phyloP scores from a whole-genome alignment of 2,113 vertebrate species.

The Alces alces region DNA sequence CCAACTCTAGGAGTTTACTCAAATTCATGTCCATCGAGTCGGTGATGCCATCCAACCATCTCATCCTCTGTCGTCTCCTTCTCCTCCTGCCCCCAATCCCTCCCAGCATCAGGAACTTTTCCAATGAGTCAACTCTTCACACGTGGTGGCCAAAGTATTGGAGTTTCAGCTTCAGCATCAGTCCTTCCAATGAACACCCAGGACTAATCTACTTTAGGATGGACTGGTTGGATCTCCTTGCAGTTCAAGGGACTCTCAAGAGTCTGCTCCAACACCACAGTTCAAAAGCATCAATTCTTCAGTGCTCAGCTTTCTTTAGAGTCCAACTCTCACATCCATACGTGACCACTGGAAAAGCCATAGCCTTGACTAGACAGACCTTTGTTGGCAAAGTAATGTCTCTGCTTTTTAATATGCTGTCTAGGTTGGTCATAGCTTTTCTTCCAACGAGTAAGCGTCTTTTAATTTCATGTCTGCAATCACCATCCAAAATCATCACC shows the following conservation, averaged over 20 bases:
- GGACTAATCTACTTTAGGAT: background rate
- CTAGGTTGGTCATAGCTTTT: background rate
- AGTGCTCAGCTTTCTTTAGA: rapidly evolving
- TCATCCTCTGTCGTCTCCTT: background rate
- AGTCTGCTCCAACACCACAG: background rate
- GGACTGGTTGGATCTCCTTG: background rate
- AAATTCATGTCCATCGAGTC: background rate
- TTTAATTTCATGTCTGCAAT: background rate
- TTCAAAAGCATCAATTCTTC: background rate
- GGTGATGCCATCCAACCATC: background rate
- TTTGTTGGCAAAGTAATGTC: background rate
- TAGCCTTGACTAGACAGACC: rapidly evolving
- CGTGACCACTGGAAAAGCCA: background rate
- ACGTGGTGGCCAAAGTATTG: background rate
- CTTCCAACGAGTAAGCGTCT: rapidly evolving
- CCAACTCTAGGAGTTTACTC: background rate
- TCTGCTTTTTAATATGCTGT: background rate
- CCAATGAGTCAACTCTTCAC: background rate
- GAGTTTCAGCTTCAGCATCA: background rate
- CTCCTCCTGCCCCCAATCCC: background rate
- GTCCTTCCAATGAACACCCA: background rate
- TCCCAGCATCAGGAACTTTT: background rate
- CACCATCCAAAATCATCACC: too few relatives aligned
- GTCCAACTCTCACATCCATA: background rate
- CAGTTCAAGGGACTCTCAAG: rapidly evolving